Evolutionary conservation across 2,888 invertebrate genomes (phyloP).

Genomic region (Chrysomela aeneicollis): DNA sequence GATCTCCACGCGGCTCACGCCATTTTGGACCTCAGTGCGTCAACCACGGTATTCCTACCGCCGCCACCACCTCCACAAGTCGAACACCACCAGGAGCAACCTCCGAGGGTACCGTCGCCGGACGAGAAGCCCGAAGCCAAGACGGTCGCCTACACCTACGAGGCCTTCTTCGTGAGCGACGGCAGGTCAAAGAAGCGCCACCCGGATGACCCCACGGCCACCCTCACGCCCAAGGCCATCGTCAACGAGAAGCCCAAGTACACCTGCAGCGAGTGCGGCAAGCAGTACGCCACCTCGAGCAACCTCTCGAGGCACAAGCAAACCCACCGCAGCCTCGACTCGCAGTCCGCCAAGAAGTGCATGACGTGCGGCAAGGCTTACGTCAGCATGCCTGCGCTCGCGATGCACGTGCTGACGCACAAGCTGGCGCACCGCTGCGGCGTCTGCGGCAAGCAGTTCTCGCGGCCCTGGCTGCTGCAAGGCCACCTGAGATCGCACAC

Average conservation of each 20-base stretch:
- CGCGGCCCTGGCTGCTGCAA: slow-evolving; percentile 92
- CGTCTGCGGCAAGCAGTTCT: slow-evolving; percentile 94
- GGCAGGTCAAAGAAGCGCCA: slow-evolving; percentile 75
- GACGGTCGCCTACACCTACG: slow-evolving; percentile 88
- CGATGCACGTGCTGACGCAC: slow-evolving; percentile 93
- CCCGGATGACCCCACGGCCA: slow-evolving; percentile 45
- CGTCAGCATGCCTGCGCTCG: slow-evolving; percentile 96
- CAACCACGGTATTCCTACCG: slow-evolving; percentile 66
- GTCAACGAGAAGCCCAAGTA: slow-evolving; percentile 64
- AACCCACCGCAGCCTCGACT: slow-evolving; percentile 91
- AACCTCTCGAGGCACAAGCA: slow-evolving; percentile 91
- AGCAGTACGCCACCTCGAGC: slow-evolving; percentile 89
- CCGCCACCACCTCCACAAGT: slow-evolving; percentile 58
- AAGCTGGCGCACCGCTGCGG: slow-evolving; percentile 91
- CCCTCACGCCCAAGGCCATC: slow-evolving; percentile 44
- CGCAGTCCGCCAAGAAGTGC: slow-evolving; percentile 92
- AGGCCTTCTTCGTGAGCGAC: slow-evolving; percentile 90
- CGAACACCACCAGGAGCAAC: slow-evolving; percentile 39
- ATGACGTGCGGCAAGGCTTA: slow-evolving; percentile 95
- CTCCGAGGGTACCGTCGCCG: slow-evolving; percentile 26
- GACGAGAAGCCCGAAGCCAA: slow-evolving; percentile 63
- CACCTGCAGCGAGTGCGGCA: slow-evolving; percentile 88
- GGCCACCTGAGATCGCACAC: slow-evolving; percentile 90
- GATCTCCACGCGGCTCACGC: slow-evolving; percentile 89
- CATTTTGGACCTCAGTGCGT: slow-evolving; percentile 87